These are phyloP conservation scores for Ctenopoma multispine DNA, from an alignment of 2,797 vertebrate genomes.

Conservation along the genomic window DNA sequence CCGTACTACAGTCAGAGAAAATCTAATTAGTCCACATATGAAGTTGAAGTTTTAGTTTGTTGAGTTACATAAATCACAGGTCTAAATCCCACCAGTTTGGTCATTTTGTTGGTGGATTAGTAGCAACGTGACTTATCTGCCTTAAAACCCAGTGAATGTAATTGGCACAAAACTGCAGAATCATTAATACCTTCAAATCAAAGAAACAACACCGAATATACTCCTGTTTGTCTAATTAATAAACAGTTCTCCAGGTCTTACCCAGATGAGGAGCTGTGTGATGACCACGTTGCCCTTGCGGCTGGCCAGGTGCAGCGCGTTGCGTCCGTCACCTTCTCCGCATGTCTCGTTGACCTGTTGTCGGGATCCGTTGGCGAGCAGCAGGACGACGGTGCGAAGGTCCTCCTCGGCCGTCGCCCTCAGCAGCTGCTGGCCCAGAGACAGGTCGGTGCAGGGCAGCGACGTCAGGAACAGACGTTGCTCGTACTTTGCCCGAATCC, in stretches of 20 bases:
- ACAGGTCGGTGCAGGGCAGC: conserved; percentile 85
- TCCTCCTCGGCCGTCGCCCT: conserved; percentile 92
- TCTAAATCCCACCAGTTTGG: too few relatives aligned
- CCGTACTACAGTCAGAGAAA: conserved; percentile 87
- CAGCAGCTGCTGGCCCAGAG: conserved; percentile 93
- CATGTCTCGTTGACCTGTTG: conserved; percentile 97
- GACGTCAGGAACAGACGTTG: conserved; percentile 96
- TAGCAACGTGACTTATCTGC: too few relatives aligned
- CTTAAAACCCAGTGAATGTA: too few relatives aligned
- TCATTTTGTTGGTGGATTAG: too few relatives aligned
- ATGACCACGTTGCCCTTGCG: conserved; percentile 93
- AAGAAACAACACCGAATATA: too few relatives aligned
- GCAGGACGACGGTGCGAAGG: conserved; percentile 89
- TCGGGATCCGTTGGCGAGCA: conserved; percentile 91
- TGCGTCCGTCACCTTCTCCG: conserved; percentile 93
- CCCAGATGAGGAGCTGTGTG: conserved; percentile 96
- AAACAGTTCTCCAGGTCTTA: conserved; percentile 63
- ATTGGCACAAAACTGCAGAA: too few relatives aligned
- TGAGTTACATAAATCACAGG: too few relatives aligned
- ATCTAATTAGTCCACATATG: neutral
- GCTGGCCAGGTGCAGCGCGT: conserved; percentile 92
- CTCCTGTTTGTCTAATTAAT: too few relatives aligned
- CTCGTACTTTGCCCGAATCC: conserved; percentile 98
- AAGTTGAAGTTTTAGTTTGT: too few relatives aligned
- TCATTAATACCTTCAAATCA: too few relatives aligned